Evolutionary conservation across 2,797 vertebrate genomes (phyloP).

Genomic region (Enteromius thamalakanensis): DNA sequence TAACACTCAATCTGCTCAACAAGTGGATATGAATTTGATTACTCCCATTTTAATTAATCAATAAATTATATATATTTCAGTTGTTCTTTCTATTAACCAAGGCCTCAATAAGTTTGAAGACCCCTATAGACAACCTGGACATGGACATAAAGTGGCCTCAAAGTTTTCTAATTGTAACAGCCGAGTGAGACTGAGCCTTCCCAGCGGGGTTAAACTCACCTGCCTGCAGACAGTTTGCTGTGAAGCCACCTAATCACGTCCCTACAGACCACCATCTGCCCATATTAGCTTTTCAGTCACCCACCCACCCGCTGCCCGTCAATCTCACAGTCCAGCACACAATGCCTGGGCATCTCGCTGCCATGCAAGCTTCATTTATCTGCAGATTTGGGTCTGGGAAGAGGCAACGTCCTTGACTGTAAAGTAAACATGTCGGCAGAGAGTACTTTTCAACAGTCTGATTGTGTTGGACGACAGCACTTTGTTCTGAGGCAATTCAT

Average conservation of each 20-base stretch:
- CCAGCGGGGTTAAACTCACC: slow-evolving; percentile 48
- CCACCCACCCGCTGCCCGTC: slow-evolving; percentile 48
- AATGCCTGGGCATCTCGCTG: slow-evolving; percentile 43
- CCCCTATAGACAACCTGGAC: not conserved
- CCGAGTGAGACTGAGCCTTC: slow-evolving; percentile 17
- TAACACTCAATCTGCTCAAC: not conserved
- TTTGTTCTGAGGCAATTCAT: slow-evolving; percentile 51
- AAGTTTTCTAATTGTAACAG: slow-evolving; percentile 44
- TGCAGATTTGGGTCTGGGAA: slow-evolving; percentile 49
- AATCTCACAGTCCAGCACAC: slow-evolving; percentile 61
- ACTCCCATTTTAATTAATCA: not conserved
- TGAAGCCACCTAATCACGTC: slow-evolving; percentile 55
- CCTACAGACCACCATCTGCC: slow-evolving; percentile 59
- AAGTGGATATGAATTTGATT: not conserved
- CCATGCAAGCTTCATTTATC: slow-evolving; percentile 56
- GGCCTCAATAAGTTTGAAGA: not conserved
- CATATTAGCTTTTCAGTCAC: slow-evolving; percentile 36
- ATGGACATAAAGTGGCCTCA: slow-evolving; percentile 27
- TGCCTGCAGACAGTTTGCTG: slow-evolving; percentile 49
- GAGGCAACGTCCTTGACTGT: slow-evolving; percentile 53
- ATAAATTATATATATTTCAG: not conserved
- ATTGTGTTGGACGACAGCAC: slow-evolving; percentile 45
- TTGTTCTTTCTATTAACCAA: not conserved
- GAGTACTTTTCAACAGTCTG: slow-evolving; percentile 30
- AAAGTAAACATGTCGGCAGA: slow-evolving; percentile 49